Base-by-base conservation (phyloP, 2,113 vertebrate genomes). In the Melanotaenia duboulayi region DNA sequence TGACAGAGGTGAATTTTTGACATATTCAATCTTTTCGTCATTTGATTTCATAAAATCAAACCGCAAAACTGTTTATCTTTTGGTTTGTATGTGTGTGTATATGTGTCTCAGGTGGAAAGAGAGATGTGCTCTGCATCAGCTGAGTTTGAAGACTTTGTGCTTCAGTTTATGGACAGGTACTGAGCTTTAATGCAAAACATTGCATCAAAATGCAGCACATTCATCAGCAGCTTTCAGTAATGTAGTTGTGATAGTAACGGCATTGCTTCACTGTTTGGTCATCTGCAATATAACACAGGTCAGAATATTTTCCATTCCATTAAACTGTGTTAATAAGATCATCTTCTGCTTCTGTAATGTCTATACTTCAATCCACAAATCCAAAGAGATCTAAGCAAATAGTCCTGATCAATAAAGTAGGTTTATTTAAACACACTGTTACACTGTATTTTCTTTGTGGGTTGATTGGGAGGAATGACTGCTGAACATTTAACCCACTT, bases 71-170 rank as follows among this genome's bases (percentile, higher is more conserved):
- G 2, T 12, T 72, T 57, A 74, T 48, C 0, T 28, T 14, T 3
- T 44, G 3, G 35, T 60, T 12, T 74, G 1, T 71, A 5, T 46
- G 12, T 44, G 35, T 76, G 84, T 49, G 28, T 28, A 6, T 28
- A 28, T 28, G 12, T 44, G 35, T 76, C 84, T 49, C 78, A 99
- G 98, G 95, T 97, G 78, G 97, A 99, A 86, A 95, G 96, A 90
- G 97, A 99, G 86, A 81, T 99, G 93, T 99, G 98, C 88, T 99
- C 98, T 39, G 96, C 97, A 56, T 97, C 96, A 56, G 97, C 97
- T 63, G 98, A 99, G 90, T 99, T 99, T 94, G 97, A 99, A 87
- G 98, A 99, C 91, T 99, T 99, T 75, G 98, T 99, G 67, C 95
- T 99, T 55, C 98, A 96, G 81, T 99, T 99, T 82, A 99, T 99